Conservation (phyloP, 2,113 vertebrate genomes). For the Ancistrus triradiatus region DNA sequence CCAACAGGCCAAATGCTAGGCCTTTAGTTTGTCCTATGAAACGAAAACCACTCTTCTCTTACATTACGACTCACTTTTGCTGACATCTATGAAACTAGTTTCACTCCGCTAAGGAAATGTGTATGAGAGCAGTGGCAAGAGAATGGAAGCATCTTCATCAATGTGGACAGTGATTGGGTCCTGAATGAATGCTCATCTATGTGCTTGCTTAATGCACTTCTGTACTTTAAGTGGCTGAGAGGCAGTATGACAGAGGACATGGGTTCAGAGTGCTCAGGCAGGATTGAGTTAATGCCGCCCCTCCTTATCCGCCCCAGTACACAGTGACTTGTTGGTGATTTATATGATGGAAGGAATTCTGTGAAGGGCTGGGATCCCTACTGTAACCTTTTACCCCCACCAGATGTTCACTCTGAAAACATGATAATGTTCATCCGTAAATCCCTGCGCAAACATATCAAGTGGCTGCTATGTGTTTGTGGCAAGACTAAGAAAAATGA, state of each 20-base stretch:
- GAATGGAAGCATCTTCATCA: background rate
- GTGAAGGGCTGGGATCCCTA: conserved; percentile 69
- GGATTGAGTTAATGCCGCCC: conserved; percentile 66
- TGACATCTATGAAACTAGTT: too few species aligned
- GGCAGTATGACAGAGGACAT: conserved; percentile 31
- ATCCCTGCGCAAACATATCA: conserved; percentile 74
- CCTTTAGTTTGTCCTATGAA: conserved; percentile 12
- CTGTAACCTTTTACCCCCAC: conserved; percentile 75
- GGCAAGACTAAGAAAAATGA: conserved; percentile 59
- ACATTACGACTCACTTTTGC: too few species aligned
- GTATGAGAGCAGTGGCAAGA: background rate
- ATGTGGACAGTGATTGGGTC: conserved; percentile 2
- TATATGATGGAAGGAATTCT: conserved; percentile 79
- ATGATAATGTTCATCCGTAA: conserved; percentile 71
- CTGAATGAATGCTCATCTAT: conserved; percentile 19
- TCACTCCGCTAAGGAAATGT: too few species aligned
- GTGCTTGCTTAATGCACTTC: conserved; percentile 23
- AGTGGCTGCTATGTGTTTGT: conserved; percentile 67
- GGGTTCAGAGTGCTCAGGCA: conserved; percentile 50
- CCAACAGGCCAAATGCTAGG: background rate
- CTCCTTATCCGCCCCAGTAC: conserved; percentile 51
- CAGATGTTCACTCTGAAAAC: conserved; percentile 78
- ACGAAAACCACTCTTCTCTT: too few species aligned
- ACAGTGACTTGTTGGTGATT: conserved; percentile 72
- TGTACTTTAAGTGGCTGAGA: conserved; percentile 37